A percentile compares a stretch with the other conserved stretches of the same genome.
Conservation (phyloP, 2,113 vertebrate species). For the Budorcas taxicolor region DNA sequence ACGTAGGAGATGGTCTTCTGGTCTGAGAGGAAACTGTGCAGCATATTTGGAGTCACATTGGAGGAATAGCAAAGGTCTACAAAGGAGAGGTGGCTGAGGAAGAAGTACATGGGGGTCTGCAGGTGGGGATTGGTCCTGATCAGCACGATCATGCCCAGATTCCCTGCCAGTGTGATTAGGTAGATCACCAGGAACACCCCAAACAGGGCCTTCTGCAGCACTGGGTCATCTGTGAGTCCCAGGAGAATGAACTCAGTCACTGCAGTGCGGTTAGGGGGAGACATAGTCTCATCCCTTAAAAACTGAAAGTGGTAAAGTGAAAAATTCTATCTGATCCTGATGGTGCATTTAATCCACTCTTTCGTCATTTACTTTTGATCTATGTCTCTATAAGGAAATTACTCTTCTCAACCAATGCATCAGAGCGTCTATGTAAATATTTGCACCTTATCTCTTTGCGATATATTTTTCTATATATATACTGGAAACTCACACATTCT, state of each 20-base stretch:
- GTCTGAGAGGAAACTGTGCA: constrained; percentile 9
- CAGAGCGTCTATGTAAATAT: not conserved
- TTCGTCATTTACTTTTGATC: not conserved
- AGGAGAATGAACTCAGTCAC: constrained; percentile 26
- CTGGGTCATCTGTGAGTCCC: constrained; percentile 35
- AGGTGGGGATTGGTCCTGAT: constrained; percentile 20
- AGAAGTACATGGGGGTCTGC: constrained; percentile 50
- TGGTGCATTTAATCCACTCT: not conserved
- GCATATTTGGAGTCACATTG: constrained; percentile 46
- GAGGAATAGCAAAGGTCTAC: constrained; percentile 55
- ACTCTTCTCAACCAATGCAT: not conserved
- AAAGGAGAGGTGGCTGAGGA: constrained; percentile 55
- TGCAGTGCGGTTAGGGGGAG: not conserved
- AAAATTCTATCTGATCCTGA: not conserved
- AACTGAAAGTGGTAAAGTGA: not conserved
- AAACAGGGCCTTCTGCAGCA: constrained; percentile 33
- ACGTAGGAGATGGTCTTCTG: constrained; percentile 31
- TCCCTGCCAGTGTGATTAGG: not conserved
- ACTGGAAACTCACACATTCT: not conserved
- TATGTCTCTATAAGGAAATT: rapidly evolving
- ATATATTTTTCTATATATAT: not conserved
- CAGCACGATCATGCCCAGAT: constrained; percentile 25
- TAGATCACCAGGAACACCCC: constrained; percentile 39
- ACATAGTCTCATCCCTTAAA: not conserved
- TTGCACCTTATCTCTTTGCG: rapidly evolving